phyloP scores from a whole-genome alignment of 2,888 invertebrate species.

The Heliconius ethilla region DNA sequence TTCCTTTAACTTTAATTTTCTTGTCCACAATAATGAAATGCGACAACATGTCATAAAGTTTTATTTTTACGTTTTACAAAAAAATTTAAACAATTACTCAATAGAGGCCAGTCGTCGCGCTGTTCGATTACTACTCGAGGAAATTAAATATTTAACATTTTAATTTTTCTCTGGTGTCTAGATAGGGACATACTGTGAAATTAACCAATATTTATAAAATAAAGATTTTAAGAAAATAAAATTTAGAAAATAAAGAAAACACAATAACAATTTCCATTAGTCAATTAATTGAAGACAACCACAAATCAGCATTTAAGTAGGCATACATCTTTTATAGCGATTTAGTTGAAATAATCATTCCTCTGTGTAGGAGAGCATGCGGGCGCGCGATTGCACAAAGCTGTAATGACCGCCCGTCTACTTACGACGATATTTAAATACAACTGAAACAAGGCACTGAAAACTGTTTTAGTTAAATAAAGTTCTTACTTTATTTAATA shows the following conservation, averaged over 20 bases:
- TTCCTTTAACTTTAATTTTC: too few species aligned
- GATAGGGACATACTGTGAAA: too few species aligned
- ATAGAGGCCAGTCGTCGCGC: too few species aligned
- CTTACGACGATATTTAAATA: slow-evolving; percentile 10
- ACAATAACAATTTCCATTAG: neutral
- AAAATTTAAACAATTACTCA: too few species aligned
- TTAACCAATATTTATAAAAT: neutral
- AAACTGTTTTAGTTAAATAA: slow-evolving; percentile 7
- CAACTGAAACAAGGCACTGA: neutral
- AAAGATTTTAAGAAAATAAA: neutral
- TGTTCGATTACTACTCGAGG: neutral
- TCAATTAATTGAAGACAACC: neutral
- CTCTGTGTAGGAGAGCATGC: neutral
- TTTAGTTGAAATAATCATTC: slow-evolving; percentile 10
- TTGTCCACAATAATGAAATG: too few species aligned
- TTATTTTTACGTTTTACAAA: too few species aligned
- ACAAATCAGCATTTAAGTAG: too few species aligned
- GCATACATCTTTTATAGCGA: neutral
- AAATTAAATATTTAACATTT: neutral
- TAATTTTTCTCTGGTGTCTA: neutral
- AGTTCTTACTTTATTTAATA: neutral
- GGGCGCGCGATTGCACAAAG: slow-evolving; percentile 27
- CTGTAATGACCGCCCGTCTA: slow-evolving; percentile 17
- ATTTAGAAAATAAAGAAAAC: neutral
- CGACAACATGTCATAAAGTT: too few species aligned